phyloP scores from a whole-genome alignment of 2,888 invertebrate species.

The Phytoseiulus persimilis region DNA sequence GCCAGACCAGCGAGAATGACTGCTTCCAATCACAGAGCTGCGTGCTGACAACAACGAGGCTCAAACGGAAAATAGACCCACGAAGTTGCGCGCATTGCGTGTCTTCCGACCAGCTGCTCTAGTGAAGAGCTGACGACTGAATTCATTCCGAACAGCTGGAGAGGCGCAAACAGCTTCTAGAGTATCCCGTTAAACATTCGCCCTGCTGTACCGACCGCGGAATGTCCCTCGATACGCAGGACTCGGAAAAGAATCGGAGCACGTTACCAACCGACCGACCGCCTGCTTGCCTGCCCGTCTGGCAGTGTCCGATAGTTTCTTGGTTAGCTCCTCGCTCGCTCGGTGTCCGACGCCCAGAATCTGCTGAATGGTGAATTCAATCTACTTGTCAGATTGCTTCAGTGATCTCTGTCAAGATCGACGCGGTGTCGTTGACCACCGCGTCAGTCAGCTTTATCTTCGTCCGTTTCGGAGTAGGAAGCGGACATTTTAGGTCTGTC shows the following conservation, averaged over 20 bases:
- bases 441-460: background rate
- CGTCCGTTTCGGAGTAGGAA: background rate
- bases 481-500: background rate
- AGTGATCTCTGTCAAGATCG: background rate
- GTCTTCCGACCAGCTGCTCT: too few species aligned
- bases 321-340: background rate
- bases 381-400: background rate
- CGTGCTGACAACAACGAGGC: too few species aligned
- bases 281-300: background rate
- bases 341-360: background rate
- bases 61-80: too few species aligned
- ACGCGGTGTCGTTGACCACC: background rate
- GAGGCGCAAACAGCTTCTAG: too few species aligned
- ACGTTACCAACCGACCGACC: background rate
- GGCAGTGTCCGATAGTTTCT: background rate
- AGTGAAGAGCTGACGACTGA: too few species aligned
- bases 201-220: background rate
- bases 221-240: background rate
- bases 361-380: background rate
- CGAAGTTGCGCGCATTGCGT: too few species aligned
- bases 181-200: too few species aligned
- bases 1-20: too few species aligned
- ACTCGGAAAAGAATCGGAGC: background rate
- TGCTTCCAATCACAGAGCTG: too few species aligned
- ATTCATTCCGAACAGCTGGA: too few species aligned